These are phyloP conservation scores for Percopsis transmontana DNA, from an alignment of 2,113 vertebrate species.

Conservation along the genomic window DNA sequence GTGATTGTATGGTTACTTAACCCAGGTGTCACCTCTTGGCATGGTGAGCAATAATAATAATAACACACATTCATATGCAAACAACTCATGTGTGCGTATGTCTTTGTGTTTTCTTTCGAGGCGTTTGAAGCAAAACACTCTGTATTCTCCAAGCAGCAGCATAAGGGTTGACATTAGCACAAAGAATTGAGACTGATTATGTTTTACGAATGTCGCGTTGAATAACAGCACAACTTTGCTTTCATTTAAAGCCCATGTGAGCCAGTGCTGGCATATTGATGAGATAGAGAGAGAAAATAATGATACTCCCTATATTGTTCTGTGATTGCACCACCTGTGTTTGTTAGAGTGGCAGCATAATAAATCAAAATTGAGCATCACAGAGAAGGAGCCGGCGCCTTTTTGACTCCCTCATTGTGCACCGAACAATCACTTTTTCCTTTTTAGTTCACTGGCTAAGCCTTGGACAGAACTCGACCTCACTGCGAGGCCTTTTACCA, in stretches of 20 bases:
- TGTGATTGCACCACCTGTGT: slow-evolving; percentile 54
- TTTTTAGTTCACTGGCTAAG: neutral
- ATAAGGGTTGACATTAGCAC: neutral
- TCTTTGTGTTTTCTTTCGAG: neutral
- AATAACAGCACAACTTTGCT: neutral
- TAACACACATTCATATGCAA: too few relatives aligned
- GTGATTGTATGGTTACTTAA: too few relatives aligned
- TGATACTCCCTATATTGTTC: slow-evolving; percentile 30
- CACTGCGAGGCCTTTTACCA: neutral
- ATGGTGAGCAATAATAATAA: too few relatives aligned
- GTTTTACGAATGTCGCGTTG: neutral
- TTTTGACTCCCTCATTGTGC: slow-evolving; percentile 36
- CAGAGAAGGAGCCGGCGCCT: slow-evolving; percentile 40
- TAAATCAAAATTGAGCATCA: slow-evolving; percentile 54
- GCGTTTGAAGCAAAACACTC: neutral
- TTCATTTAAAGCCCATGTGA: neutral
- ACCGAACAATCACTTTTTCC: neutral
- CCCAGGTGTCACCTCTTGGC: too few relatives aligned
- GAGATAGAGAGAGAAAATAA: slow-evolving; percentile 29
- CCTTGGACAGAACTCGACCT: neutral
- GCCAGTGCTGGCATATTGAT: slow-evolving; percentile 32
- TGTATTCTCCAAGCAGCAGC: neutral
- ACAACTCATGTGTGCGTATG: neutral
- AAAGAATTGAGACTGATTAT: neutral
- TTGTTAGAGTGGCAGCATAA: slow-evolving; percentile 35